phyloP scores from a whole-genome alignment of 2,888 invertebrate genomes.

The Gastracanthus pulcherrimus region DNA sequence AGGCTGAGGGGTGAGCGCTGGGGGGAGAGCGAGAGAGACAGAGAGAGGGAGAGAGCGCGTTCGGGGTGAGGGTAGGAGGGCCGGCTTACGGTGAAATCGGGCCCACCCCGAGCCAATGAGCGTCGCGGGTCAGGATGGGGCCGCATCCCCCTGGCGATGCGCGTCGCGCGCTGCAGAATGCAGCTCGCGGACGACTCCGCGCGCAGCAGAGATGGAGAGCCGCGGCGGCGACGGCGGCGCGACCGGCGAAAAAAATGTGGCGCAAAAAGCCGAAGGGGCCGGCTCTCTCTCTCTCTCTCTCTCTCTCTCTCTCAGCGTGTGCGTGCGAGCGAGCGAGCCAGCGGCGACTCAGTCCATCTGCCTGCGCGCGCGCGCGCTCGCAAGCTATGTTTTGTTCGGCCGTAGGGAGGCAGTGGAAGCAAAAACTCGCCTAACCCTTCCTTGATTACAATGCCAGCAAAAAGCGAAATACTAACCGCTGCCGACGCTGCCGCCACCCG shows the following conservation, averaged over 20 bases:
- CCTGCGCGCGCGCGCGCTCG: constrained; percentile 61
- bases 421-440: constrained; percentile 78
- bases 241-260: constrained; percentile 18
- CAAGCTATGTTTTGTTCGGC: constrained; percentile 70
- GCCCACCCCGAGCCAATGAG: constrained; percentile 3
- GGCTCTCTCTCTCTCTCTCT: too few species aligned
- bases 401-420: constrained; percentile 62
- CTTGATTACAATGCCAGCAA: constrained; percentile 78
- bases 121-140: constrained; percentile 51
- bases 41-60: constrained; percentile 11
- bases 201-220: not conserved
- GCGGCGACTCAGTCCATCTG: constrained; percentile 77
- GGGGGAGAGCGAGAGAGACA: constrained; percentile 35
- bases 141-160: not conserved
- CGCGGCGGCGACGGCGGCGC: not conserved
- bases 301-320: too few species aligned
- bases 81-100: constrained; percentile 20
- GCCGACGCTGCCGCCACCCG: constrained; percentile 68
- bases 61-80: constrained; percentile 50
- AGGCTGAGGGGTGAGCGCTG: not conserved
- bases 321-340: constrained; percentile 62
- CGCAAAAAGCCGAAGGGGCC: constrained; percentile 5
- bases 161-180: not conserved
- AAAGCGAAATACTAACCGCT: constrained; percentile 78
- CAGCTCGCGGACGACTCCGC: not conserved